Evolutionary conservation across 2,888 invertebrate genomes (phyloP).

Genomic region (Margaritifera margaritifera): DNA sequence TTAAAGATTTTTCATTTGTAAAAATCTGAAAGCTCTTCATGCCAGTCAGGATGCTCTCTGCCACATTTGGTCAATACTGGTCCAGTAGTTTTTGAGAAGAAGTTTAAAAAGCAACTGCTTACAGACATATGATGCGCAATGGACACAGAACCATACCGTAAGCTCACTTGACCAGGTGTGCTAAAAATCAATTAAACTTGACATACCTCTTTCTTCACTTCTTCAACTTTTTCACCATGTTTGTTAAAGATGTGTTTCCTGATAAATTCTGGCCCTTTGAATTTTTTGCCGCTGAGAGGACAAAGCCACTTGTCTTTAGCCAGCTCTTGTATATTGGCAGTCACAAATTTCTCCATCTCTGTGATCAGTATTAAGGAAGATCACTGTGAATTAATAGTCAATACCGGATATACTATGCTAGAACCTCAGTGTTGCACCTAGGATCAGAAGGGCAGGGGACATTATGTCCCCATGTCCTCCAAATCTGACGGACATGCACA

Average conservation of each 20-base stretch:
- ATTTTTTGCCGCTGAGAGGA: constrained; percentile 98
- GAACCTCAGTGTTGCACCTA: neutral
- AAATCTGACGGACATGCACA: too few species aligned
- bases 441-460: neutral
- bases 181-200: too few species aligned
- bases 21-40: too few species aligned
- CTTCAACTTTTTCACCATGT: constrained; percentile 96
- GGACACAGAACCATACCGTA: too few species aligned
- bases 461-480: too few species aligned
- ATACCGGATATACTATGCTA: neutral
- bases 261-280: constrained; percentile 98
- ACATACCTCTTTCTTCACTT: constrained; percentile 91
- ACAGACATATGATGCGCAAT: too few species aligned
- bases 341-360: constrained; percentile 79
- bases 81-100: too few species aligned
- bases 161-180: too few species aligned
- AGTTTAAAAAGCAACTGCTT: too few species aligned
- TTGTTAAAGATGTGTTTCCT: constrained; percentile 98
- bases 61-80: too few species aligned
- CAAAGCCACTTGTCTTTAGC: constrained; percentile 99
- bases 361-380: constrained; percentile 52
- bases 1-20: too few species aligned
- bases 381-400: neutral
- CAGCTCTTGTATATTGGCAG: constrained; percentile 95
- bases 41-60: too few species aligned